Conservation (phyloP, 2,113 vertebrate species). For the Genyomyrus donnyi region DNA sequence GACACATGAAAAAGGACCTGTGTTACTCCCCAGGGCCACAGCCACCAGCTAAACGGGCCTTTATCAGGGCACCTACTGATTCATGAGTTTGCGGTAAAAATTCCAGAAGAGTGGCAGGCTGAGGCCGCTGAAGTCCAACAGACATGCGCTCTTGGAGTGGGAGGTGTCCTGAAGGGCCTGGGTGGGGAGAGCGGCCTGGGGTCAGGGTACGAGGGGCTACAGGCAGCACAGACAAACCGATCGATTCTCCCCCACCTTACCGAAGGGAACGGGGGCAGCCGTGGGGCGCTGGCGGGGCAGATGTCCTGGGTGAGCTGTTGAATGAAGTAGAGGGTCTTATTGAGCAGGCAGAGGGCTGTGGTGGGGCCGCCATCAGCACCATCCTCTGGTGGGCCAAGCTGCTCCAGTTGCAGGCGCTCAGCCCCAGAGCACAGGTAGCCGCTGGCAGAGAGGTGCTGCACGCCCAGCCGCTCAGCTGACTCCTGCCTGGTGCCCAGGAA, state of each 20-base stretch:
- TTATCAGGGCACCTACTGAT: constrained; percentile 67
- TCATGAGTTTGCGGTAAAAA: constrained; percentile 85
- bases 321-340: constrained; percentile 84
- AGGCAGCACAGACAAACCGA: not conserved
- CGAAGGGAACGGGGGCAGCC: not conserved
- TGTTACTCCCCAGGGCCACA: not conserved
- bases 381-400: constrained; percentile 54
- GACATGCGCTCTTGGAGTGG: constrained; percentile 76
- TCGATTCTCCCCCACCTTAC: not conserved
- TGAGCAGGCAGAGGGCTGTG: constrained; percentile 76
- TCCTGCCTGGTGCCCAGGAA: constrained; percentile 89
- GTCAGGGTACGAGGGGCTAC: not conserved
- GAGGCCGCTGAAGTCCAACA: constrained; percentile 82
- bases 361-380: constrained; percentile 41
- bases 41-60: not conserved
- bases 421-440: constrained; percentile 73
- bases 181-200: not conserved
- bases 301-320: constrained; percentile 87
- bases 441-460: constrained; percentile 77
- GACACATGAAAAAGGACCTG: not conserved
- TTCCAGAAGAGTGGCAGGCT: constrained; percentile 83
- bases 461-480: constrained; percentile 81
- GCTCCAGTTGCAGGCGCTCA: constrained; percentile 56
- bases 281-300: constrained; percentile 47
- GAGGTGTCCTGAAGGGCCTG: constrained; percentile 74